Conservation (phyloP, 2,113 vertebrate species). For the Tor tambroides region DNA sequence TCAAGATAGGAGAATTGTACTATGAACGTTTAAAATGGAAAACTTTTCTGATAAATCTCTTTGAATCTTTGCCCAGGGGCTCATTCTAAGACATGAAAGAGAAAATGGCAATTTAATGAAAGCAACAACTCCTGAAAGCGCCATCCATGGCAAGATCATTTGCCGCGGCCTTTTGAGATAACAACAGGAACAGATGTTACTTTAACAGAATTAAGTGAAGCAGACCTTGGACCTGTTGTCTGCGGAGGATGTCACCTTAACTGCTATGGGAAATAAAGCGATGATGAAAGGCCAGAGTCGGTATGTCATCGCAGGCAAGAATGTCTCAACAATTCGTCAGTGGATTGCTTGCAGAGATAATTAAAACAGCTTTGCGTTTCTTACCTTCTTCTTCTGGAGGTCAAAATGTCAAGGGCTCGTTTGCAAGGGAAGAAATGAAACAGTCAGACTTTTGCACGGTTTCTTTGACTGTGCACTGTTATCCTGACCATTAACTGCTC, state of each 20-base stretch:
- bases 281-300: constrained; percentile 17
- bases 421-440: constrained; percentile 2
- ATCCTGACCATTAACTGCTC: constrained; percentile 31
- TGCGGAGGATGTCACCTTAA: constrained; percentile 36
- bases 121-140: constrained; percentile 37
- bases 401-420: constrained; percentile 35
- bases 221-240: constrained; percentile 25
- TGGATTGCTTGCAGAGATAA: constrained; percentile 7
- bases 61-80: constrained; percentile 1
- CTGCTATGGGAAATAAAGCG: constrained; percentile 34
- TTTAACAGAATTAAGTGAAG: constrained; percentile 21
- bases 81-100: background rate
- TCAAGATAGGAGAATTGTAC: background rate
- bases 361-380: constrained; percentile 28
- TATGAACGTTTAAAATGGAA: background rate
- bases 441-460: background rate
- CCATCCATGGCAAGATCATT: background rate
- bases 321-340: background rate
- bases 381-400: background rate
- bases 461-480: constrained; percentile 22
- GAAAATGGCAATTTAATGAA: constrained; percentile 40
- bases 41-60: background rate
- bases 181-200: constrained; percentile 19
- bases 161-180: background rate
- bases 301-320: constrained; percentile 24